Evolutionary conservation across 2,113 vertebrate species (phyloP).

Genomic region (Coturnix japonica): DNA sequence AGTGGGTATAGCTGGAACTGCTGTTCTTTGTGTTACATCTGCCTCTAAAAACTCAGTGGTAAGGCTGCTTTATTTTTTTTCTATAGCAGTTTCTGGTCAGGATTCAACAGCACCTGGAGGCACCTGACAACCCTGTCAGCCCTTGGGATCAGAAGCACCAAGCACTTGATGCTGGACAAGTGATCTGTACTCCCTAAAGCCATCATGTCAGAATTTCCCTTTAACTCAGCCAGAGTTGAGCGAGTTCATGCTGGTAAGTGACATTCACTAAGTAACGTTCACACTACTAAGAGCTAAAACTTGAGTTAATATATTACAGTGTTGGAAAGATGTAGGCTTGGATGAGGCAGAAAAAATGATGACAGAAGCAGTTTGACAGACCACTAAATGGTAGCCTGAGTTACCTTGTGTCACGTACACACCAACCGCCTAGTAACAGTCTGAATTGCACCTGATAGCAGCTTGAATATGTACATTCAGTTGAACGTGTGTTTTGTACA

Average conservation of each 20-base stretch:
- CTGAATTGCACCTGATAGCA: slow-evolving; percentile 55
- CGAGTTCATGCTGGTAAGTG: neutral
- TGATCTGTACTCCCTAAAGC: neutral
- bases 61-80: neutral
- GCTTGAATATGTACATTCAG: slow-evolving; percentile 10
- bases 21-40: accelerated
- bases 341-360: neutral
- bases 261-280: neutral
- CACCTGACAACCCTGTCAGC: neutral
- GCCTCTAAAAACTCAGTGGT: neutral
- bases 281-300: slow-evolving; percentile 61
- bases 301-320: slow-evolving; percentile 46
- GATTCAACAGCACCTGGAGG: neutral
- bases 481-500: slow-evolving; percentile 33
- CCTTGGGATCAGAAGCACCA: neutral
- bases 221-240: accelerated
- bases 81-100: neutral
- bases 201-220: neutral
- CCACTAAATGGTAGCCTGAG: neutral
- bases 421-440: neutral
- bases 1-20: accelerated
- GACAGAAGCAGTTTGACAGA: neutral
- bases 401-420: neutral
- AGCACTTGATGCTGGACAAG: accelerated
- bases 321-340: slow-evolving; percentile 10